Base-by-base conservation (phyloP, 1,140 invertebrate species). In the Apis laboriosa region DNA sequence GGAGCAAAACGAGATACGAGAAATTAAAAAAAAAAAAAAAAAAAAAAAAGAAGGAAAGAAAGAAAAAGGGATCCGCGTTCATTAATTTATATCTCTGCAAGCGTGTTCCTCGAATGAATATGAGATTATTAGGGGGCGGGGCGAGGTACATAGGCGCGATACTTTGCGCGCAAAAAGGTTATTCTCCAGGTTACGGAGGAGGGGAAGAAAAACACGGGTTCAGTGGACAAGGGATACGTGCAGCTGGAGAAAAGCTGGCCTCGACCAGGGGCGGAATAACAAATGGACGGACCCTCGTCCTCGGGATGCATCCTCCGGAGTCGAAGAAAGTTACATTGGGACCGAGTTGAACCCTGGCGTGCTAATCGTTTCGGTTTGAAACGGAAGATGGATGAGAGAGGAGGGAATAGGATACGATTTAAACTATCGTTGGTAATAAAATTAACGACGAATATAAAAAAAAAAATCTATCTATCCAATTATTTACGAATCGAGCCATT, bases 201-300 rank as follows among this genome's bases (percentile, higher is more conserved):
- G 51, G 9, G 55, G 77, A 64, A 76, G 51, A 73, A 74, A 61
- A 77, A 74, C 11, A 24, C 24, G 24, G 63, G 51, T 58, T 13
- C 34, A 43, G 63, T 24, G 34, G 56, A 43, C 28, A 55, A 43
- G 34, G 11, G 21, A 43, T 64, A 17, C 17, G 43, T 63, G 49
- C 68, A 58, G 76, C 81, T 66, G 78, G 76, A 75, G 71, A 53
- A 84, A 87, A 80, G 68, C 75, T 74, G 73, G 76, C 43, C 58
- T 17, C 77, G 83, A 55, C 78, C 86, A 88, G 87, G 87, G 87
- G 80, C 84, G 81, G 86, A 91, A 91, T 92, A 91, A 92, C 86
- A 91, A 91, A 91, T 92, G 89, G 81, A 89, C 53, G 66, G 80
- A 88, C 83, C 86, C 87, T 85, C 86, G 83, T 87, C 87, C 34